A percentile compares a stretch with the other conserved stretches of the same genome.
Conservation (phyloP, 2,797 vertebrate species). For the Hybognathus amarus region DNA sequence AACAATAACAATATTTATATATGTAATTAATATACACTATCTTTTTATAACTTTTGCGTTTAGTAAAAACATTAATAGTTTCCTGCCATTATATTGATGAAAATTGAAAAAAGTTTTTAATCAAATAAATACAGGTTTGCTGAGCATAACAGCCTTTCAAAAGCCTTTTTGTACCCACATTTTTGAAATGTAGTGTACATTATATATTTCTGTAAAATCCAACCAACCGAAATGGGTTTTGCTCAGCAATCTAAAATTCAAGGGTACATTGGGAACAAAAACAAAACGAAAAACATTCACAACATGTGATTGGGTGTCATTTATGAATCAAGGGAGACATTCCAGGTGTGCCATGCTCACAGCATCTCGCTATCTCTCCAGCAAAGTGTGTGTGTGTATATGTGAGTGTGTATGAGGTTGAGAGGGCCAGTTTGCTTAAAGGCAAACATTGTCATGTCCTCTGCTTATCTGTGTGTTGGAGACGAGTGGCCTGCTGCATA, state of each 20-base stretch:
- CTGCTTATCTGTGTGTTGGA: constrained; percentile 46
- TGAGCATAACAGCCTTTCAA: background rate
- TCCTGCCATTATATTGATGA: background rate
- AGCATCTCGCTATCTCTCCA: constrained; percentile 20
- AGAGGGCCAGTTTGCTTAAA: constrained; percentile 38
- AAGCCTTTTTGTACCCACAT: background rate
- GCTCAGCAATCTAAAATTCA: background rate
- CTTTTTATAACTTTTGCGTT: background rate
- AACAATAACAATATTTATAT: background rate
- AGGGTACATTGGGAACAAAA: background rate
- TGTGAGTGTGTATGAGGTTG: constrained; percentile 21
- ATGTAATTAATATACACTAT: background rate
- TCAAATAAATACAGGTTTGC: background rate
- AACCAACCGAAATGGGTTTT: background rate
- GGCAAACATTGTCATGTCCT: constrained; percentile 43
- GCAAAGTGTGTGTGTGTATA: constrained; percentile 5
- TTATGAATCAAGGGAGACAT: background rate
- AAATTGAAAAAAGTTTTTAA: background rate
- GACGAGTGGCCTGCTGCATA: constrained; percentile 57
- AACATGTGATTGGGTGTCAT: background rate
- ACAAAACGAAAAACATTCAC: background rate
- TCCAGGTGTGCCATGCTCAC: background rate
- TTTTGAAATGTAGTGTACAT: background rate
- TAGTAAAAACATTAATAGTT: background rate
- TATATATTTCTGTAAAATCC: background rate